phyloP scores from a whole-genome alignment of 1,140 invertebrate species.

The Harpegnathos saltator region DNA sequence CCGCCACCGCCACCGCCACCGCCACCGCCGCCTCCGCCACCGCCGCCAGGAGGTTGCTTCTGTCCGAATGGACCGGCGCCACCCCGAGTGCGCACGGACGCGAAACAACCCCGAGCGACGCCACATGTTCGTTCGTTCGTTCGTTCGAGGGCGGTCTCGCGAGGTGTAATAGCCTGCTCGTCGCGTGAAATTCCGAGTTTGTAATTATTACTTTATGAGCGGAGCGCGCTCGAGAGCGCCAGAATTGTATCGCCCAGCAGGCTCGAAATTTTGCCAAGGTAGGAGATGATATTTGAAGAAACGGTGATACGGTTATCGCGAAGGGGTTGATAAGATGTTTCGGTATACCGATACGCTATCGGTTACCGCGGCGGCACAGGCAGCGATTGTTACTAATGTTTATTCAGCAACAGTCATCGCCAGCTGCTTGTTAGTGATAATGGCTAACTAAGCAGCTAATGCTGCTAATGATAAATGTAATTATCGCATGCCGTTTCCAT shows the following conservation, averaged over 20 bases:
- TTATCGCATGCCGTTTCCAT: too few relatives aligned
- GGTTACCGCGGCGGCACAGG: too few relatives aligned
- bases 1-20: conserved; percentile 44
- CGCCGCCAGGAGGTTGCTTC: conserved; percentile 64
- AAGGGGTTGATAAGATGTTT: not conserved
- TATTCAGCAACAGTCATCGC: too few relatives aligned
- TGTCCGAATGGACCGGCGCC: conserved; percentile 66
- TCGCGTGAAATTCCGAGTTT: conserved; percentile 69
- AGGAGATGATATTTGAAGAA: not conserved
- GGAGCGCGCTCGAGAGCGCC: conserved; percentile 69
- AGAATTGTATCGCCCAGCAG: conserved; percentile 67
- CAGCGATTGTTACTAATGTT: too few relatives aligned
- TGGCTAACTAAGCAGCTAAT: too few relatives aligned
- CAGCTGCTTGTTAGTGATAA: too few relatives aligned
- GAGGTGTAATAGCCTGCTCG: conserved; percentile 48
- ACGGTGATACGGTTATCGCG: not conserved
- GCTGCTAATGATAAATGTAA: too few relatives aligned
- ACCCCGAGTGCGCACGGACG: conserved; percentile 49
- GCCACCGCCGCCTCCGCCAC: not conserved
- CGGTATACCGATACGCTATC: not conserved
- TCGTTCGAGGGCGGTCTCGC: conserved; percentile 53
- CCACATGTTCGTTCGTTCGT: conserved; percentile 83
- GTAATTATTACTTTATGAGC: conserved; percentile 84
- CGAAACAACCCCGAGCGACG: conserved; percentile 66
- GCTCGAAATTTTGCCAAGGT: conserved; percentile 14